A percentile compares a stretch with the other conserved stretches of the same genome.
Evolutionary conservation across 2,113 vertebrate species (phyloP).

Genomic region (Calyptomena viridis): DNA sequence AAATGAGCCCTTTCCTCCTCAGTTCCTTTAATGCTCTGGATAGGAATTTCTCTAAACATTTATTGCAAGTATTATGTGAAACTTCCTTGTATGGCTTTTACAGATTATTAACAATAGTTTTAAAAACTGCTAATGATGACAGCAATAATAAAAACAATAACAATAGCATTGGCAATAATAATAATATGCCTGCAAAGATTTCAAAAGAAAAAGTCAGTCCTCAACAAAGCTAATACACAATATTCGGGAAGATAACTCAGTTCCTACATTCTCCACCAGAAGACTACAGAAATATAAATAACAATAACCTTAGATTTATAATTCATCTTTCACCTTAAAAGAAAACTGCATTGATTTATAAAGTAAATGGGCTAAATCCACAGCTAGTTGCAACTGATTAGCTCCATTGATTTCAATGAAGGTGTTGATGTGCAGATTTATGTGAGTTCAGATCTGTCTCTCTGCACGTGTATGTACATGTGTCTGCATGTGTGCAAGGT

Average conservation of each 20-base stretch:
- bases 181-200: neutral
- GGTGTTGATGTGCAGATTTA: neutral
- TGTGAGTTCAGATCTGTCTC: neutral
- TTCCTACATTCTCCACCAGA: neutral
- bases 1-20: neutral
- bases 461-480: neutral
- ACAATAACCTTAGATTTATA: neutral
- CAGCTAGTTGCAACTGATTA: neutral
- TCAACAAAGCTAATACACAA: neutral
- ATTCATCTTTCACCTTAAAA: neutral
- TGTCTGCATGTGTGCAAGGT: neutral
- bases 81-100: neutral
- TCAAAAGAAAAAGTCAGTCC: neutral
- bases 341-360: conserved; percentile 13
- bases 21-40: neutral
- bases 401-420: neutral
- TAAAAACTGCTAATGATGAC: neutral
- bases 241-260: neutral
- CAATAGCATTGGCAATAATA: neutral
- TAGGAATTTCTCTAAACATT: neutral
- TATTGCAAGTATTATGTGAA: neutral
- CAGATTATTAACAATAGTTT: neutral
- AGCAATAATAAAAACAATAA: conserved; percentile 1
- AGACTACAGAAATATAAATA: neutral
- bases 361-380: conserved; percentile 7